Base-by-base conservation (phyloP, 2,113 vertebrate species). In the Aegotheles bennettii region DNA sequence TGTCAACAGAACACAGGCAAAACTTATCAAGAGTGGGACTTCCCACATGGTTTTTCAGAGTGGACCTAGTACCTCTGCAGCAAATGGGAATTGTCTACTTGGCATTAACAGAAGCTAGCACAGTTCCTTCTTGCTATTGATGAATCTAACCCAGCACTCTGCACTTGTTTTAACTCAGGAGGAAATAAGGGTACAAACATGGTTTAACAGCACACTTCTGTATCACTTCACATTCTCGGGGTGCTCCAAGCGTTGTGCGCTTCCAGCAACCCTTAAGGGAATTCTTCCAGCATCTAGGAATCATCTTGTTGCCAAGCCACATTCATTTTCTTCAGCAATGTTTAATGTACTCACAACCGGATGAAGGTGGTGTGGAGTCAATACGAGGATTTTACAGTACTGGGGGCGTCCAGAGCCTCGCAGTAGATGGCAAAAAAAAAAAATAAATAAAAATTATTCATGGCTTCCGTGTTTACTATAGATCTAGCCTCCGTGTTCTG, bases 151-250 rank as follows among this genome's bases (percentile, higher is more conserved):
- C 87, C 79, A 67, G 83, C 84, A 95, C 90, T 81, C 95, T 90
- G 82, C 90, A 96, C 94, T 96, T 90, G 76, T 65, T 94, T 88
- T 86, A 96, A 94, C 94, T 96, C 95, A 96, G 95, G 94, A 95
- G 93, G 93, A 96, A 93, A 91, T 88, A 95, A 90, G 82, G 90
- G 53, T 94, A 95, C 87, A 97, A 95, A 95, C 93, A 95, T 96
- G 96, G 93, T 97, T 97, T 95, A 97, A 97, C 88, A 97, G 95
- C 96, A 97, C 96, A 97, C 93, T 96, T 96, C 50, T 3, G 16
- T 88, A 93, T 93, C 56, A 42, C 83, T 86, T 43, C 83, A 84
- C 43, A 36, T 92, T 83, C 95, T 92, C 28, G 79, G 85, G 90
- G 83, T 94, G 92, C 79, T 95, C 64, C 63, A 92, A 92, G 84